Base-by-base conservation (phyloP, 23 tunicate species). In the Halocynthia aurantium region DNA sequence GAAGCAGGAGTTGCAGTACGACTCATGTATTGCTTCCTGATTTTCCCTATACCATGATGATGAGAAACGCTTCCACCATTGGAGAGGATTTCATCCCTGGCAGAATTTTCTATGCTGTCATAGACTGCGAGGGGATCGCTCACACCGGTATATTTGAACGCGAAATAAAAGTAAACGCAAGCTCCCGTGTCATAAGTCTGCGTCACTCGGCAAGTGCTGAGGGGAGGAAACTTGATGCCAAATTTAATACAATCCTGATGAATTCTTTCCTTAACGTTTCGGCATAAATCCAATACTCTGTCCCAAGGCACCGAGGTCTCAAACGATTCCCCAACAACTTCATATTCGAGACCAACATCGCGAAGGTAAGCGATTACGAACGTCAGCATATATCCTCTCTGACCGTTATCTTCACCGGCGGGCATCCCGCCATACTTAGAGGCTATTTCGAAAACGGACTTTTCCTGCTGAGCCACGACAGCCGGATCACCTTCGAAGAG, bases 271-370 rank as follows among this genome's bases (percentile, higher is more conserved):
- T 85, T 92, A 61, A 92, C 98, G 51, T 92, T 92, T 17, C 91
- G 81, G 55, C 89, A 92, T 15, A 92, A 65, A 67, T 86, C 91
- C 15, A 58, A 69, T 75, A 92, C 88, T 13, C 98, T 70, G 61
- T 92, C 98, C 98, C 98, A 92, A 2, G 98, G 98, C 6, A 84
- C 98, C 5, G 98, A 92, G 6, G 98, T 92, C 70, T 92, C 98
- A 52, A 92, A 92, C 50, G 98, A 92, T 74, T 92, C 98, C 66
- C 91, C 83, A 10, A 92, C 80, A 5, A 82, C 88, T 65, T 92
- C 88, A 62, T 82, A 92, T 21, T 92, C 98, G 50, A 92, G 53
- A 9, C 98, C 98, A 50, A 70, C 52, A 51, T 92, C 98, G 61
- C 98, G 78, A 6, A 92, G 81, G 75, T 92, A 92, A 44, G 98